Evolutionary conservation across 2,888 invertebrate genomes (phyloP).

Genomic region (Catotricha subobsoleta): DNA sequence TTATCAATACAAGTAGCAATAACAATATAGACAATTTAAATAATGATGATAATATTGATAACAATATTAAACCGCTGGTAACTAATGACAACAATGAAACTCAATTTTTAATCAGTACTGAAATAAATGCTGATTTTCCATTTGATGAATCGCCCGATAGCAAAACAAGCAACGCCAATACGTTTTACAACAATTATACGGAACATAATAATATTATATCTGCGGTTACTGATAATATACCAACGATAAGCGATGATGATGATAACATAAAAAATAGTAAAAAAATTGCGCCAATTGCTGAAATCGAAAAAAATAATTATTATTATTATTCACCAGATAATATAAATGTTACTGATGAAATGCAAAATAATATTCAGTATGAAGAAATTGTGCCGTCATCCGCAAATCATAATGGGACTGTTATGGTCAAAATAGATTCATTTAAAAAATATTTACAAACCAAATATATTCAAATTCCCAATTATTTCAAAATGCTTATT

Average conservation of each 20-base stretch:
- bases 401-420: neutral
- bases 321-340: no score
- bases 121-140: no score
- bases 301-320: no score
- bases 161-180: neutral
- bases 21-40: neutral
- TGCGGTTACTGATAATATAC: no score
- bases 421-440: neutral
- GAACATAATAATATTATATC: neutral
- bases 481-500: slow-evolving; percentile 22
- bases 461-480: slow-evolving; percentile 23
- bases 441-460: slow-evolving; percentile 22
- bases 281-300: no score
- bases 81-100: no score
- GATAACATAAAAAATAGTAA: no score
- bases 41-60: neutral
- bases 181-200: neutral
- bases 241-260: neutral
- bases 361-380: slow-evolving; percentile 4
- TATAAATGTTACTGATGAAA: no score
- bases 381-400: slow-evolving; percentile 3
- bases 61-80: no score
- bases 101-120: no score
- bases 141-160: no score
- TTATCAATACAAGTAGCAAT: neutral